phyloP scores from a whole-genome alignment of 1,140 invertebrate species.

The Sminthurides bifidus region DNA sequence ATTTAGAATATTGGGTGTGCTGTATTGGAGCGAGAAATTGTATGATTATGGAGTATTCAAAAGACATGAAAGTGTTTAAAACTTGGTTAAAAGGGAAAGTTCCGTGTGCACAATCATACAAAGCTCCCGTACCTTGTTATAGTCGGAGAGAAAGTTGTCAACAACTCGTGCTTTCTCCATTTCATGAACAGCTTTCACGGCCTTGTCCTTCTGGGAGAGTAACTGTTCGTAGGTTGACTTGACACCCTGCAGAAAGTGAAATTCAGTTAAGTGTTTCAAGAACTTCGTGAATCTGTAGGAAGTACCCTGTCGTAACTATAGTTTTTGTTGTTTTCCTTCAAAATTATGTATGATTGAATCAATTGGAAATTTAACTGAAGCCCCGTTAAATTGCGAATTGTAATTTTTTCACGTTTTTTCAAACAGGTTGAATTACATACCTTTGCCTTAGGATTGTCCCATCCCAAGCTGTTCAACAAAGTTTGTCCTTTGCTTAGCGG shows the following conservation, averaged over 20 bases:
- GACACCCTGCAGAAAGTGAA: conserved; percentile 13
- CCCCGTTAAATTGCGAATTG: neutral
- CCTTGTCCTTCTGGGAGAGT: neutral
- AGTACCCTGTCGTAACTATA: neutral
- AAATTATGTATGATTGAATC: neutral
- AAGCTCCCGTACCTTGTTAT: conserved; percentile 20
- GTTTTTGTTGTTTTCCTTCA: too few relatives aligned
- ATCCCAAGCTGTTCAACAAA: conserved; percentile 17
- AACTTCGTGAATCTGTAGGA: neutral
- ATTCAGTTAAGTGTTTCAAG: neutral
- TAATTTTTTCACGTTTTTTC: neutral
- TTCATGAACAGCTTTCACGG: conserved; percentile 14
- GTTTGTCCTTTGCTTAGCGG: conserved; percentile 19
- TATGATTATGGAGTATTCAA: neutral
- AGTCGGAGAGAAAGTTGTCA: conserved; percentile 16
- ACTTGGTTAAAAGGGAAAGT: neutral
- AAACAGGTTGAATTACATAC: conserved; percentile 1
- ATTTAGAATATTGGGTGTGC: neutral
- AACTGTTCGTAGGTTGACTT: conserved; percentile 14
- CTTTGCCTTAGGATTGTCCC: conserved; percentile 11
- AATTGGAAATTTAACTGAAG: neutral
- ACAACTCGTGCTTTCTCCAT: conserved; percentile 17
- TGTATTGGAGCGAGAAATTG: too few relatives aligned
- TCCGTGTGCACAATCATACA: conserved; percentile 10
- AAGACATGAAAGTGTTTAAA: neutral